phyloP scores from a whole-genome alignment of 2,113 vertebrate genomes.

The Malurus melanocephalus region DNA sequence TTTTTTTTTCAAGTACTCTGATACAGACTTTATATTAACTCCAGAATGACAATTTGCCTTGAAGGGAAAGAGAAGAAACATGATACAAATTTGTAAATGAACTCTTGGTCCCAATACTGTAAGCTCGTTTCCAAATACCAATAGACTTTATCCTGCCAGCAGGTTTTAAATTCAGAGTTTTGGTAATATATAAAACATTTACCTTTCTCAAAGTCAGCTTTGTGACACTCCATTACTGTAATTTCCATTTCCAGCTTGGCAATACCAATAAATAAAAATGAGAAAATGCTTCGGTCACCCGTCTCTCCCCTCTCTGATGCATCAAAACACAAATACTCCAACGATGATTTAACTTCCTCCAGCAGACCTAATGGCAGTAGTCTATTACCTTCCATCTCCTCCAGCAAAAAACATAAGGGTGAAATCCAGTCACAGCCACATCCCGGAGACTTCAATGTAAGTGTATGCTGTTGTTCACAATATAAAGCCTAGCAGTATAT shows the following conservation, averaged over 20 bases:
- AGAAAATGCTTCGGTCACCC: constrained; percentile 83
- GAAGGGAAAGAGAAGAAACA: constrained; percentile 31
- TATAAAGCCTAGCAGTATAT: neutral
- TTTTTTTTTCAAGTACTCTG: constrained; percentile 40
- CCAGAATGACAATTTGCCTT: constrained; percentile 45
- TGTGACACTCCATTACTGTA: constrained; percentile 65
- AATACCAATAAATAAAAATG: constrained; percentile 83
- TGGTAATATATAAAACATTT: constrained; percentile 59
- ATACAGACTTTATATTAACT: constrained; percentile 44
- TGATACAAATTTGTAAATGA: constrained; percentile 52
- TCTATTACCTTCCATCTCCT: constrained; percentile 66
- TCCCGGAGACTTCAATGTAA: constrained; percentile 69
- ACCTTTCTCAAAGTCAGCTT: constrained; percentile 54
- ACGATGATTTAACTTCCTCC: constrained; percentile 75
- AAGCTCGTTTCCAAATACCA: constrained; percentile 52
- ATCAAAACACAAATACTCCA: constrained; percentile 76
- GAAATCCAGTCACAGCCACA: constrained; percentile 69
- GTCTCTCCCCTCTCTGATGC: constrained; percentile 82
- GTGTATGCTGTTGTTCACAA: constrained; percentile 26
- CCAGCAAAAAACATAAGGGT: constrained; percentile 73
- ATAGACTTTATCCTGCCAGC: constrained; percentile 29
- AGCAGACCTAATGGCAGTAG: constrained; percentile 64
- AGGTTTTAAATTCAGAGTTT: constrained; percentile 62
- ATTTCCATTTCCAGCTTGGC: constrained; percentile 77
- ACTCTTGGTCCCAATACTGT: constrained; percentile 38